These are phyloP conservation scores for Ephestia elutella DNA, from an alignment of 1,140 invertebrate genomes.

Conservation along the genomic window DNA sequence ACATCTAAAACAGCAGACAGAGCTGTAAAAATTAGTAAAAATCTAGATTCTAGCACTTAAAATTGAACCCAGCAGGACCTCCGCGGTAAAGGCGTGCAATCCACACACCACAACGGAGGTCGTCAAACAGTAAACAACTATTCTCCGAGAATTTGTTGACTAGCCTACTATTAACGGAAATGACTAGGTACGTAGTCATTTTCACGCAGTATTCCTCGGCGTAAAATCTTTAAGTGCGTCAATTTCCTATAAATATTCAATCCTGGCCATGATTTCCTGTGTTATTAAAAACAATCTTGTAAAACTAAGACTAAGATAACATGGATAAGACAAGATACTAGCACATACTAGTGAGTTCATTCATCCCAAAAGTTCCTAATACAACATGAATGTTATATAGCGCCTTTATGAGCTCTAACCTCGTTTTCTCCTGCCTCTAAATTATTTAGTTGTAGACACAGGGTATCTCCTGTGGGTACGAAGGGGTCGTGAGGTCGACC, in stretches of 20 bases:
- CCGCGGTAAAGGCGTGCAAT: too few relatives aligned
- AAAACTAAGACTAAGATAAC: too few relatives aligned
- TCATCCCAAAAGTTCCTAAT: not conserved
- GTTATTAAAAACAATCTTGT: not conserved
- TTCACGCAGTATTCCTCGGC: not conserved
- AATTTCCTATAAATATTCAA: not conserved
- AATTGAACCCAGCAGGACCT: too few relatives aligned
- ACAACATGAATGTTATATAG: not conserved
- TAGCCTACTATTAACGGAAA: not conserved
- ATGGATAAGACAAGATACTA: not conserved
- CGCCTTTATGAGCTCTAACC: not conserved
- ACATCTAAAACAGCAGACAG: too few relatives aligned
- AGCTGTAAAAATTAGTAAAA: too few relatives aligned
- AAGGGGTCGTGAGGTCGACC: not conserved
- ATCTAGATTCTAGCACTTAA: too few relatives aligned
- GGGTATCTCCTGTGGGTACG: not conserved
- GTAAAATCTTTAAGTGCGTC: not conserved
- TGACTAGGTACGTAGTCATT: not conserved
- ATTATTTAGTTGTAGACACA: slow-evolving; percentile 2
- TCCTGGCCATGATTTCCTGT: not conserved
- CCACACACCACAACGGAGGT: too few relatives aligned
- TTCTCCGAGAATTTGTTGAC: not conserved
- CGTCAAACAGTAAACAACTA: too few relatives aligned
- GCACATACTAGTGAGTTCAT: too few relatives aligned
- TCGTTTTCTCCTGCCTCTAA: not conserved